phyloP scores from a whole-genome alignment of 2,113 vertebrate genomes.

The Dasyurus viverrinus region DNA sequence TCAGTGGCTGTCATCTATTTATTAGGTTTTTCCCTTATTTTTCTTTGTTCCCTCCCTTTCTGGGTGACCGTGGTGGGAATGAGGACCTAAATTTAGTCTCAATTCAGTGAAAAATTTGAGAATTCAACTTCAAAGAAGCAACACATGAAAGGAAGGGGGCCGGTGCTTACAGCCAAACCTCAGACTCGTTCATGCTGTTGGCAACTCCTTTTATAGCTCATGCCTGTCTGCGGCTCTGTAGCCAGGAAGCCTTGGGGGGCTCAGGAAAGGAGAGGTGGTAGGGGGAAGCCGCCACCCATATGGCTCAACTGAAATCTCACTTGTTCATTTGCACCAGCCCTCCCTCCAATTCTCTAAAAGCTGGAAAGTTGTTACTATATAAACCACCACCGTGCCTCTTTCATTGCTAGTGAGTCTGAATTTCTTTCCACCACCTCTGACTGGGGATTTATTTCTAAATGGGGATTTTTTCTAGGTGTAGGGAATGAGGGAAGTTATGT shows the following conservation, averaged over 20 bases:
- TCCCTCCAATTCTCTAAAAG: not conserved
- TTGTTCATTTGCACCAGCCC: not conserved
- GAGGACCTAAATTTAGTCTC: not conserved
- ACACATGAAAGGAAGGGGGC: not conserved
- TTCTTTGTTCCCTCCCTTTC: not conserved
- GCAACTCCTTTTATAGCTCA: not conserved
- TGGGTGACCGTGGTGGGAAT: constrained; percentile 31
- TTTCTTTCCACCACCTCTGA: not conserved
- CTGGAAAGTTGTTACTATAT: not conserved
- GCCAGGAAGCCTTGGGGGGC: not conserved
- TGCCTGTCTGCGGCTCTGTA: not conserved
- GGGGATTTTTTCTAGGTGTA: not conserved
- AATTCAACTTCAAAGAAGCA: not conserved
- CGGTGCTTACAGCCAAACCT: not conserved
- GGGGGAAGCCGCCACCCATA: not conserved
- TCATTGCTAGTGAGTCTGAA: not conserved
- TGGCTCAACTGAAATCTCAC: not conserved
- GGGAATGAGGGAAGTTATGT: not conserved
- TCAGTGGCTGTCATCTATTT: constrained; percentile 20
- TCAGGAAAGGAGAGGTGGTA: not conserved
- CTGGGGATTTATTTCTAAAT: not conserved
- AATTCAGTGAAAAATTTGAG: not conserved
- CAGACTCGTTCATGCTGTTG: not conserved
- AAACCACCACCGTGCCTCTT: not conserved
- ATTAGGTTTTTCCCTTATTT: constrained; percentile 35